Percentiles rank a stretch among this genome's conserved stretches.
Conservation (phyloP, 2,113 vertebrate species). For the Penelope pileata region DNA sequence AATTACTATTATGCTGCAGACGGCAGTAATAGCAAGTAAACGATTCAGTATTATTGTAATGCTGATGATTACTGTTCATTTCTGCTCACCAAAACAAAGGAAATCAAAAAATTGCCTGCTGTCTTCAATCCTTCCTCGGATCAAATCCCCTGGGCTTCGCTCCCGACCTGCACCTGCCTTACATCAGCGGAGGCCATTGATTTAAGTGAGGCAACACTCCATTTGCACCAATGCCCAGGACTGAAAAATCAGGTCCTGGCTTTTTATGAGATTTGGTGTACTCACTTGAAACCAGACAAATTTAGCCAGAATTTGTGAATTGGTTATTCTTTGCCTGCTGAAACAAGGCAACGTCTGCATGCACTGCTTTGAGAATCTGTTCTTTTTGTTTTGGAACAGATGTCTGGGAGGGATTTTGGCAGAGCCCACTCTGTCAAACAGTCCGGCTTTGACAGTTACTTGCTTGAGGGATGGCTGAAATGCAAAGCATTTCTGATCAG, state of each 20-base stretch:
- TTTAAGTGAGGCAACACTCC: slow-evolving; percentile 14
- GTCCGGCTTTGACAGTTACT: slow-evolving; percentile 94
- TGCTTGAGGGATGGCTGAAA: slow-evolving; percentile 94
- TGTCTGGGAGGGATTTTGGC: slow-evolving; percentile 92
- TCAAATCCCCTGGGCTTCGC: slow-evolving; percentile 7
- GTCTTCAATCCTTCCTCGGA: neutral
- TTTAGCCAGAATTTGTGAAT: slow-evolving; percentile 71
- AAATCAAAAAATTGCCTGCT: neutral
- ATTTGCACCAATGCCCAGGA: neutral
- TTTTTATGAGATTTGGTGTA: slow-evolving; percentile 40
- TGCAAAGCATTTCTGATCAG: slow-evolving; percentile 96
- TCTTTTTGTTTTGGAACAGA: slow-evolving; percentile 87
- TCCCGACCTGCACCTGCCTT: slow-evolving; percentile 38
- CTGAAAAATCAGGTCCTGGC: neutral
- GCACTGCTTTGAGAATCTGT: slow-evolving; percentile 65
- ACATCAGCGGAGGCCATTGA: neutral
- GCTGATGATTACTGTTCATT: slow-evolving; percentile 22
- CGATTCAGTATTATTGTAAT: neutral
- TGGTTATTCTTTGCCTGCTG: slow-evolving; percentile 60
- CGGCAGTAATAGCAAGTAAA: slow-evolving; percentile 5
- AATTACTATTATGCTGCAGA: neutral
- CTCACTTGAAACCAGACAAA: slow-evolving; percentile 61
- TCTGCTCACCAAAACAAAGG: slow-evolving; percentile 53
- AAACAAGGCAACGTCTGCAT: slow-evolving; percentile 57
- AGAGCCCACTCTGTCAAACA: slow-evolving; percentile 89